Percentiles rank a stretch among this genome's conserved stretches.
phyloP scores from a whole-genome alignment of 2,888 invertebrate species.

The Operophtera brumata region DNA sequence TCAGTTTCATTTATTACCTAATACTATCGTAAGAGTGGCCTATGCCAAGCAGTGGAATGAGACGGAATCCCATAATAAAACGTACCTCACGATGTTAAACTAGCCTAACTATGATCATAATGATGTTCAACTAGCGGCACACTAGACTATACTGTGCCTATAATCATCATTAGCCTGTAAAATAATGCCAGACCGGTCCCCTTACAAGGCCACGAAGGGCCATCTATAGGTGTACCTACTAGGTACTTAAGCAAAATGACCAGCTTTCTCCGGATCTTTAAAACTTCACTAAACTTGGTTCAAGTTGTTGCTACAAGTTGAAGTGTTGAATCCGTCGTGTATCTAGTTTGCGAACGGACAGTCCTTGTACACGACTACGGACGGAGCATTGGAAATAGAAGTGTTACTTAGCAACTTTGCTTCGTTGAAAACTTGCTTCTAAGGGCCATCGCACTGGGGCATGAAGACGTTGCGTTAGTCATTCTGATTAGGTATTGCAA shows the following conservation, averaged over 20 bases:
- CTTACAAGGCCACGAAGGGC: too few relatives aligned
- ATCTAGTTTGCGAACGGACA: conserved; percentile 16
- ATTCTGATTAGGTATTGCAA: not conserved
- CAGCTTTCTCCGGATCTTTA: conserved; percentile 1
- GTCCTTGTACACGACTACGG: conserved; percentile 1
- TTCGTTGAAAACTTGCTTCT: conserved; percentile 24
- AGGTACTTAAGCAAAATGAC: not conserved
- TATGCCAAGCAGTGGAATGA: too few relatives aligned
- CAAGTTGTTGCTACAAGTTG: conserved; percentile 17
- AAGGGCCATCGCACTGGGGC: conserved; percentile 32
- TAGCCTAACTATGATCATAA: too few relatives aligned
- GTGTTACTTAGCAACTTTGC: conserved; percentile 40
- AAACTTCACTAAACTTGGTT: conserved; percentile 10
- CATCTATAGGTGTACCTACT: too few relatives aligned
- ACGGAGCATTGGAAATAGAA: conserved; percentile 43
- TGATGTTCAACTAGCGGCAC: too few relatives aligned
- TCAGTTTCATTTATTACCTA: too few relatives aligned
- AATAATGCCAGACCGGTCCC: too few relatives aligned
- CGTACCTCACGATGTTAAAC: too few relatives aligned
- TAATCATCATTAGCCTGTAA: too few relatives aligned
- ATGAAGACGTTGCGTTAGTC: conserved; percentile 8
- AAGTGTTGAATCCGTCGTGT: conserved; percentile 25
- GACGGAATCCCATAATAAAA: too few relatives aligned
- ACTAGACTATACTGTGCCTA: too few relatives aligned
- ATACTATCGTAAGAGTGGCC: too few relatives aligned